Evolutionary conservation across 2,888 invertebrate genomes (phyloP), one percentile per base, ranked within the genome.

Genomic region (Micoletzkya japonica): DNA sequence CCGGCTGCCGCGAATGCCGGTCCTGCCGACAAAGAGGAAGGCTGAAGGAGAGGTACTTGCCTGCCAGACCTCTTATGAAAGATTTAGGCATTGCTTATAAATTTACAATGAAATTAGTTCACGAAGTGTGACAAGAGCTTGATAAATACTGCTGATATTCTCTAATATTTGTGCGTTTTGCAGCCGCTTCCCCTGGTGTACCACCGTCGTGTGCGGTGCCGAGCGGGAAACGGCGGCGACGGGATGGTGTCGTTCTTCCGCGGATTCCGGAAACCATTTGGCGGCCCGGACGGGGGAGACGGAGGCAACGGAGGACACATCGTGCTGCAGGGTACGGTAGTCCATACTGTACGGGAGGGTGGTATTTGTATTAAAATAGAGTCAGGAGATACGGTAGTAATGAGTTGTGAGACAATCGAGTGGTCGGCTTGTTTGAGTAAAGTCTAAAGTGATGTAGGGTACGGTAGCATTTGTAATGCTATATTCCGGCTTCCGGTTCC

Each of bases 261-360:
- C 44, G 70, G 91, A 10, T 93, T 91, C 90, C 89, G 90, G 68
- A 94, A 94, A 82, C 95, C 94, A 74, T 90, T 89, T 71, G 97
- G 93, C 0, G 96, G 96, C 0, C 96, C 95, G 0, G 93, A 94
- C 86, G 96, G 95, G 0, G 97, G 96, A 0, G 94, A 97, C 86
- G 98, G 97, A 0, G 98, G 98, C 0, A 90, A 82, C 63, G 91
- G 83, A 2, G 83, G 81, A 17, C 83, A 83, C 63, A 78, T 83
- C 36, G 71, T 83, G 36, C 81, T 83, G 56, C 60, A 71, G 75
- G 82, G 81, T 59, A n/a, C 10, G 32, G 2, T 6, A 20, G 37
- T 2, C 24, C 44, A 2, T 37, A n/a, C 10, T 57, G 30, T 7
- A 7, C 6, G 14, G 52, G n/a, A 52, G 14, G 52, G 52, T 52